Percentiles rank a stretch among this genome's conserved stretches.
phyloP scores from a whole-genome alignment of 2,888 invertebrate species.

The Platerodrilus igneus region DNA sequence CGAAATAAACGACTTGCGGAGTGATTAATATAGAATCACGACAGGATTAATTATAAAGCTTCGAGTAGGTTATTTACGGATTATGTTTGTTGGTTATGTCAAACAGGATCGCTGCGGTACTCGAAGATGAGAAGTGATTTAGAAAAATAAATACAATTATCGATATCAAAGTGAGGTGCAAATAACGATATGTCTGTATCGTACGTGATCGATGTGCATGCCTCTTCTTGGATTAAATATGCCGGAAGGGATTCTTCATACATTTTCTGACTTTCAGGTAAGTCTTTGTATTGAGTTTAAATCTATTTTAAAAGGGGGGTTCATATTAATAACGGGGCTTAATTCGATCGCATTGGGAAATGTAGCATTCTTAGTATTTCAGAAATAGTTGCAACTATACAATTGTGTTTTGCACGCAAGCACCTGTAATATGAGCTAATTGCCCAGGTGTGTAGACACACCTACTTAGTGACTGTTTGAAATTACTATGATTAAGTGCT shows the following conservation, averaged over 20 bases:
- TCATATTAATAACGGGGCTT: too few species aligned
- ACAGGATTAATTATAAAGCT: slow-evolving; percentile 22
- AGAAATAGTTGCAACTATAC: too few species aligned
- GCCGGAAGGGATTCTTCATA: slow-evolving; percentile 43
- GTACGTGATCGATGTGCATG: slow-evolving; percentile 42
- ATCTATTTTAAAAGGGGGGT: too few species aligned
- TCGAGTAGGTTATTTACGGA: slow-evolving; percentile 8
- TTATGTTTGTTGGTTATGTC: neutral
- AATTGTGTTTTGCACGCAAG: too few species aligned
- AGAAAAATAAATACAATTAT: slow-evolving; percentile 29
- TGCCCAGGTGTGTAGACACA: too few species aligned
- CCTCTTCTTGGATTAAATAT: slow-evolving; percentile 38
- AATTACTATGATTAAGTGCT: too few species aligned
- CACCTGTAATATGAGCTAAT: too few species aligned
- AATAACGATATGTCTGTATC: slow-evolving; percentile 40
- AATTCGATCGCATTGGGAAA: too few species aligned
- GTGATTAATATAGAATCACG: slow-evolving; percentile 22
- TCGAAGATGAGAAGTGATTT: slow-evolving; percentile 15
- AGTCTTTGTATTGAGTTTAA: too few species aligned
- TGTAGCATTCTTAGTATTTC: too few species aligned
- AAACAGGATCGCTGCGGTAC: slow-evolving; percentile 5
- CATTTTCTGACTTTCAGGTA: slow-evolving; percentile 43
- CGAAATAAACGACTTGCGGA: slow-evolving; percentile 16
- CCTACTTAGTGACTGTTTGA: too few species aligned
- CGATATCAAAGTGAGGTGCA: slow-evolving; percentile 30